Conservation (phyloP, 2,888 invertebrate species). For the Lochmaea crataegi region DNA sequence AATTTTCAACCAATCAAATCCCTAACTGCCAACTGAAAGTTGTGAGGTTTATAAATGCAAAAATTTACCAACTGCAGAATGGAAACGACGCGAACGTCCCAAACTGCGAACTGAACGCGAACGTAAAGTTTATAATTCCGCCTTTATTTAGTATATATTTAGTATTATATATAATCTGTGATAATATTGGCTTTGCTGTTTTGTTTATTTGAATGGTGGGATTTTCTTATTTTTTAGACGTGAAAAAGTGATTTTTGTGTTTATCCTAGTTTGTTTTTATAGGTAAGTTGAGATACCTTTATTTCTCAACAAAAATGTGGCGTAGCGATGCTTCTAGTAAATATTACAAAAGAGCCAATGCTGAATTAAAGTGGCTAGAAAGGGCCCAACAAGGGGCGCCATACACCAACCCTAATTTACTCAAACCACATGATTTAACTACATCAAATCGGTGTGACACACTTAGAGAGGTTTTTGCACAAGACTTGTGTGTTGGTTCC, state of each 20-base stretch:
- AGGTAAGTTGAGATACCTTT: constrained; percentile 8
- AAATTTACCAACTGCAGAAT: no score
- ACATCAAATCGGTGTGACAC: constrained; percentile 9
- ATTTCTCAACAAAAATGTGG: constrained; percentile 11
- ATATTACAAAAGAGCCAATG: neutral
- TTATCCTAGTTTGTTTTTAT: constrained; percentile 11
- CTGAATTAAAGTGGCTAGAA: neutral
- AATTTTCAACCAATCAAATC: no score
- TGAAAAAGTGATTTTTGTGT: constrained; percentile 12
- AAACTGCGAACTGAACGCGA: no score
- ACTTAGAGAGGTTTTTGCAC: neutral
- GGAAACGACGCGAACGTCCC: no score
- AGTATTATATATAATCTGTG: no score
- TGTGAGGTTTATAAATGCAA: no score
- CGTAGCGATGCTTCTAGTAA: constrained; percentile 12
- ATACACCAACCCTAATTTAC: constrained; percentile 16
- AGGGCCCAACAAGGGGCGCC: constrained; percentile 1
- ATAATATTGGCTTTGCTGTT: no score
- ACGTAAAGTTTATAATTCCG: no score
- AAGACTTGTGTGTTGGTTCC: neutral
- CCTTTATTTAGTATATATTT: no score
- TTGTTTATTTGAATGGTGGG: no score
- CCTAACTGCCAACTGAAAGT: no score
- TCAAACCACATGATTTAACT: constrained; percentile 7
- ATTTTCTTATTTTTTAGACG: neutral